Conservation (phyloP, 2,888 invertebrate species). For the Erebia epiphron region DNA sequence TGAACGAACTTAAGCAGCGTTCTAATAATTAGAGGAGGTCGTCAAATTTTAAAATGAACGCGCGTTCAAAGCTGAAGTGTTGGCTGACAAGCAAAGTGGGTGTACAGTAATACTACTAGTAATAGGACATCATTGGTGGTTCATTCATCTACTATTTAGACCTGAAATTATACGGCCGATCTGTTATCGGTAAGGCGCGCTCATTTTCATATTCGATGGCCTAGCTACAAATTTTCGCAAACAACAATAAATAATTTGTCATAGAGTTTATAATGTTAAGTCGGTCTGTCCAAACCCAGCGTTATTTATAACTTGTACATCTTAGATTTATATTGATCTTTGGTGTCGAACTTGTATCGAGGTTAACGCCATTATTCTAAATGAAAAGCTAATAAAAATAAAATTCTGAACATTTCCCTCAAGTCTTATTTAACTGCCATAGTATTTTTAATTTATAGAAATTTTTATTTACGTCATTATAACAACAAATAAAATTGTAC, state of each 20-base stretch:
- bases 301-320: conserved; percentile 56
- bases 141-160: no score
- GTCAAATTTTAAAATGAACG: no score
- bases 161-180: no score
- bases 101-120: no score
- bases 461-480: conserved; percentile 1
- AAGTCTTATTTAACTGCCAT: conserved; percentile 29
- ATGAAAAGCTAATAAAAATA: conserved; percentile 15
- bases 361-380: conserved; percentile 29
- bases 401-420: conserved; percentile 6
- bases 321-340: conserved; percentile 61
- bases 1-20: not conserved
- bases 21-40: not conserved
- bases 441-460: conserved; percentile 15
- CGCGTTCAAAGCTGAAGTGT: no score
- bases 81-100: no score
- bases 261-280: not conserved
- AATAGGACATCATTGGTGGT: no score
- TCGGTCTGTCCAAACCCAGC: conserved; percentile 42
- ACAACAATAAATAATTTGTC: not conserved
- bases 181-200: no score
- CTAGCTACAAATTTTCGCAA: not conserved
- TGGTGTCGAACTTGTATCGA: conserved; percentile 64
- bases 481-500: not conserved
- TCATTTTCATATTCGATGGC: no score